Base-by-base conservation (phyloP, 2,888 invertebrate genomes). In the Acanthosoma haemorrhoidale region DNA sequence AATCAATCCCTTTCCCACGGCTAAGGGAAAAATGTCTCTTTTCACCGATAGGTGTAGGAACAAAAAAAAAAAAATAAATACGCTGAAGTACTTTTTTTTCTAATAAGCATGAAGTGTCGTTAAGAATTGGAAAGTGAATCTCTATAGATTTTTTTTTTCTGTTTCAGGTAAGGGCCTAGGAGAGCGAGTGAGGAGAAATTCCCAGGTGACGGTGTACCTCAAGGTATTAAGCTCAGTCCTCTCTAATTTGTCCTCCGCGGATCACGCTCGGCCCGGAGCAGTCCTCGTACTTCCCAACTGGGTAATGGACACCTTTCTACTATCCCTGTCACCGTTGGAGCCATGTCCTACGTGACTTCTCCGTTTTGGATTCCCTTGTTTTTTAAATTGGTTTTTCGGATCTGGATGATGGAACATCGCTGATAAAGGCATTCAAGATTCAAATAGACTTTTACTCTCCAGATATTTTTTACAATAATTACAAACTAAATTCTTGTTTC, bases 291-390 rank as follows among this genome's bases (percentile, higher is more conserved):
- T 41, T 41, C 41, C 36, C n/a, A 9, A 41, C 2, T 16, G 9
- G 3, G n/a, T 61, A 61, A 61, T 61, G 61, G n/a, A 15, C n/a
- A 13, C 61, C 61, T 61, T 61, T 61, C 61, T 61, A 61, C 31
- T 16, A 15, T 41, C 5, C n/a, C 41, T 41, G 13, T 41, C n/a
- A n/a, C n/a, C n/a, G n/a, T n/a, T n/a, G n/a, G n/a, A n/a, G n/a
- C n/a, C n/a, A n/a, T n/a, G n/a, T n/a, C n/a, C n/a, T n/a, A n/a
- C n/a, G n/a, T n/a, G n/a, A n/a, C n/a, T n/a, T n/a, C n/a, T n/a
- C n/a, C n/a, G n/a, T n/a, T n/a, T n/a, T n/a, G n/a, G n/a, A n/a
- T n/a, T n/a, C n/a, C n/a, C n/a, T n/a, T n/a, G n/a, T n/a, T n/a
- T n/a, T n/a, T n/a, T n/a, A n/a, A n/a, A n/a, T n/a, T n/a, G n/a